Conservation (phyloP, 2,888 invertebrate species). For the Drosophila ezoana region DNA sequence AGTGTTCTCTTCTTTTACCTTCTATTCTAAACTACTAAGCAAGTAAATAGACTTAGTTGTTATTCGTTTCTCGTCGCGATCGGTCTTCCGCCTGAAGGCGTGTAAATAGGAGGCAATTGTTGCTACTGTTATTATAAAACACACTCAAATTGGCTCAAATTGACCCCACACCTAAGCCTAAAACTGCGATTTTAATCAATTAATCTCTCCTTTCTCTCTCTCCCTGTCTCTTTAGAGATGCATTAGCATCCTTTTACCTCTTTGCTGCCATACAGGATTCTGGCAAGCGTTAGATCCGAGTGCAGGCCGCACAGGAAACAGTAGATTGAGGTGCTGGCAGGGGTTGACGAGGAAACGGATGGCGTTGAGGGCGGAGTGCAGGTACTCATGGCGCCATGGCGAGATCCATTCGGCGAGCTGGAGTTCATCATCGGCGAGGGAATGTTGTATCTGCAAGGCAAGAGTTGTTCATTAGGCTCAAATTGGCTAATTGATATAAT, state of each 20-base stretch:
- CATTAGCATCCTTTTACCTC: slow-evolving; percentile 85
- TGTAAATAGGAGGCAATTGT: no score
- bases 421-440: slow-evolving; percentile 89
- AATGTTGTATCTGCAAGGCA: slow-evolving; percentile 89
- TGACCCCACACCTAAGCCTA: no score
- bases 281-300: slow-evolving; percentile 93
- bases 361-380: slow-evolving; percentile 92
- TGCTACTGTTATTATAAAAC: no score
- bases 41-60: no score
- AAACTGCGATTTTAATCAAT: no score
- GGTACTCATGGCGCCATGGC: slow-evolving; percentile 86
- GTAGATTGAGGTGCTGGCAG: slow-evolving; percentile 92
- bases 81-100: no score
- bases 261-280: slow-evolving; percentile 91
- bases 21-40: no score
- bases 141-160: no score
- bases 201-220: background rate
- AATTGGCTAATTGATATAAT: background rate
- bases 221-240: background rate
- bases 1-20: no score
- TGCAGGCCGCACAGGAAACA: slow-evolving; percentile 95
- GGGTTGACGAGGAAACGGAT: slow-evolving; percentile 88
- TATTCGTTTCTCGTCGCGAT: no score
- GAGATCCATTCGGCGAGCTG: slow-evolving; percentile 89
- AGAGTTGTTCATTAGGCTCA: slow-evolving; percentile 6